phyloP scores from a whole-genome alignment of 2,797 vertebrate genomes.

The Cossypha niveicapilla region DNA sequence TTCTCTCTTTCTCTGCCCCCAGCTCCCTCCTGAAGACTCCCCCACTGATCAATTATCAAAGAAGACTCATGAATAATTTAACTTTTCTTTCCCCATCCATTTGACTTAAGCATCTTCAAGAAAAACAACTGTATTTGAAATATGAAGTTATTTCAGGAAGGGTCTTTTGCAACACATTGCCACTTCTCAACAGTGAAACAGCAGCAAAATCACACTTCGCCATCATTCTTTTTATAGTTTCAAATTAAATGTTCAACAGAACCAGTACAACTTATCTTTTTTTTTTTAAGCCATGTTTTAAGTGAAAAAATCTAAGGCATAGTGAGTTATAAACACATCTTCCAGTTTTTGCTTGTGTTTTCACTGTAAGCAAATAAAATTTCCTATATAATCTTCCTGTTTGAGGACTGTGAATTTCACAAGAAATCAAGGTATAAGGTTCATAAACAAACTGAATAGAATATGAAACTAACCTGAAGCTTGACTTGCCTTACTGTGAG shows the following conservation, averaged over 20 bases:
- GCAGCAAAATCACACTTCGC: neutral
- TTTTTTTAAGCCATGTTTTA: neutral
- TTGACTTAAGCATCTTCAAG: neutral
- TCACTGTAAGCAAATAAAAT: neutral
- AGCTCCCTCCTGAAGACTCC: slow-evolving; percentile 29
- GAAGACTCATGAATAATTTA: slow-evolving; percentile 67
- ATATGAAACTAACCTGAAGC: neutral
- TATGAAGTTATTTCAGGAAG: neutral
- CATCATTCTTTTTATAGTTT: neutral
- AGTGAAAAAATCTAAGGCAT: neutral
- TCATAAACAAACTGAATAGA: neutral
- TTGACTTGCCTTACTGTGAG: neutral
- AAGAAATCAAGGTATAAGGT: neutral
- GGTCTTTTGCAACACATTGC: neutral
- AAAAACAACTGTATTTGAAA: slow-evolving; percentile 2
- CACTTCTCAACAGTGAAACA: neutral
- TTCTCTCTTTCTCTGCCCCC: neutral
- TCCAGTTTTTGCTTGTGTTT: neutral
- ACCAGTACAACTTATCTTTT: neutral
- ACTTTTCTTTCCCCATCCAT: slow-evolving; percentile 1
- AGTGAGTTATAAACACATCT: neutral
- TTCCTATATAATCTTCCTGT: neutral
- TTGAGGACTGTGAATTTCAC: neutral
- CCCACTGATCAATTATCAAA: slow-evolving; percentile 62
- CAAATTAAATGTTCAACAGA: neutral